phyloP scores from a whole-genome alignment of 1,140 invertebrate genomes.

The Drosophila arawakana region DNA sequence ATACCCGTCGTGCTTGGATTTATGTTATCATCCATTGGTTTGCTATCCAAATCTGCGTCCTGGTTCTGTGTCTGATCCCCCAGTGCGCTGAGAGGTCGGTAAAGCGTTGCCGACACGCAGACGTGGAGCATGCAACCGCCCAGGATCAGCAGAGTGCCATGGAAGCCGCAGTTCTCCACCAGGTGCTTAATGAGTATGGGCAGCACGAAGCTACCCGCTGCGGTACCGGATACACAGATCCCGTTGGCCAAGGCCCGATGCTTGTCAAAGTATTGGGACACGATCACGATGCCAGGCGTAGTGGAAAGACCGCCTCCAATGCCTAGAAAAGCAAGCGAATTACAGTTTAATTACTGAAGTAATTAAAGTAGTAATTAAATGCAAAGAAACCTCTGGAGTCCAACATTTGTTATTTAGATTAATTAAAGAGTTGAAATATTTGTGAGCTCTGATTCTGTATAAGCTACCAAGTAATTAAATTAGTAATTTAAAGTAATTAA shows the following conservation, averaged over 20 bases:
- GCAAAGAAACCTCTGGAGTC: too few relatives aligned
- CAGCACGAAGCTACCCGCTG: constrained; percentile 91
- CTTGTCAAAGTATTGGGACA: constrained; percentile 92
- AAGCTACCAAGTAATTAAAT: neutral
- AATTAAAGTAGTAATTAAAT: too few relatives aligned
- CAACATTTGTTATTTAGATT: too few relatives aligned
- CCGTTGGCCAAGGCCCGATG: constrained; percentile 91
- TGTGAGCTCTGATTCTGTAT: too few relatives aligned
- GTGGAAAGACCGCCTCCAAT: constrained; percentile 91
- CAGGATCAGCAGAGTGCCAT: constrained; percentile 90
- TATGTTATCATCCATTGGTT: constrained; percentile 64
- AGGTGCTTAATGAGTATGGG: constrained; percentile 90
- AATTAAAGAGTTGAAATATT: too few relatives aligned
- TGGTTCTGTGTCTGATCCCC: constrained; percentile 46
- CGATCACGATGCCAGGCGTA: constrained; percentile 91
- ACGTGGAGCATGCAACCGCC: constrained; percentile 92
- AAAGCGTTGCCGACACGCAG: constrained; percentile 89
- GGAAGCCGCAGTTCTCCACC: constrained; percentile 88
- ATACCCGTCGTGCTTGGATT: constrained; percentile 78
- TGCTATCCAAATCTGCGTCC: constrained; percentile 43
- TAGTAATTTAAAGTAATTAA: neutral
- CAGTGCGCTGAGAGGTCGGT: constrained; percentile 86
- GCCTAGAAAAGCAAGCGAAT: constrained; percentile 79
- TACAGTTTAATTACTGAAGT: neutral
- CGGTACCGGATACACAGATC: constrained; percentile 92